Conservation (phyloP, 2,113 vertebrate genomes). For the Monopterus albus region DNA sequence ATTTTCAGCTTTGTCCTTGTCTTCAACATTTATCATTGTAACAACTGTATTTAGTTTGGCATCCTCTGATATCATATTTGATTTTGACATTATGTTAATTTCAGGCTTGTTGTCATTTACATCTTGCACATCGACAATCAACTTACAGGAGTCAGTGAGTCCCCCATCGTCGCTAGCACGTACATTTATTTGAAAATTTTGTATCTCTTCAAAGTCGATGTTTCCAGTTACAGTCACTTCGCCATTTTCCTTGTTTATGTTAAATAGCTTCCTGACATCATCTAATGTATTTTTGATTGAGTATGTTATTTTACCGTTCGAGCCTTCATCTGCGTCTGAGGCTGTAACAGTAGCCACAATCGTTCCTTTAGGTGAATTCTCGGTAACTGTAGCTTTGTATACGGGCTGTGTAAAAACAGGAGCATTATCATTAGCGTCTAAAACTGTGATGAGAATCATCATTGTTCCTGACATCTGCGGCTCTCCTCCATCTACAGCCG, state of each 20-base stretch:
- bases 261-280: slow-evolving; percentile 29
- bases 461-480: slow-evolving; percentile 51
- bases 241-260: slow-evolving; percentile 68
- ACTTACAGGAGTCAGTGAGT: slow-evolving; percentile 59
- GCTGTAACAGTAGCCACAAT: slow-evolving; percentile 62
- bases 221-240: slow-evolving; percentile 61
- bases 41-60: slow-evolving; percentile 69
- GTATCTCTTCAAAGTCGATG: slow-evolving; percentile 78
- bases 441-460: slow-evolving; percentile 48
- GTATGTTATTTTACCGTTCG: not conserved
- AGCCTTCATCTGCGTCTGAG: slow-evolving; percentile 69
- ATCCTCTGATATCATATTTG: slow-evolving; percentile 20
- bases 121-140: slow-evolving; percentile 77
- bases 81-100: slow-evolving; percentile 69
- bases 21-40: slow-evolving; percentile 78
- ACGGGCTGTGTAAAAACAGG: slow-evolving; percentile 64
- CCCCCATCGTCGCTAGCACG: slow-evolving; percentile 78
- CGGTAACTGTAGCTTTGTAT: slow-evolving; percentile 71
- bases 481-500: slow-evolving; percentile 50
- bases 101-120: slow-evolving; percentile 74
- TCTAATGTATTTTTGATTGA: slow-evolving; percentile 60
- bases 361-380: slow-evolving; percentile 64
- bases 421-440: slow-evolving; percentile 66
- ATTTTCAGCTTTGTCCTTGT: slow-evolving; percentile 9
- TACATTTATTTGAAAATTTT: slow-evolving; percentile 64